Percentiles rank a stretch among this genome's conserved stretches.
phyloP scores from a whole-genome alignment of 2,113 vertebrate species.

The Oryzias curvinotus region DNA sequence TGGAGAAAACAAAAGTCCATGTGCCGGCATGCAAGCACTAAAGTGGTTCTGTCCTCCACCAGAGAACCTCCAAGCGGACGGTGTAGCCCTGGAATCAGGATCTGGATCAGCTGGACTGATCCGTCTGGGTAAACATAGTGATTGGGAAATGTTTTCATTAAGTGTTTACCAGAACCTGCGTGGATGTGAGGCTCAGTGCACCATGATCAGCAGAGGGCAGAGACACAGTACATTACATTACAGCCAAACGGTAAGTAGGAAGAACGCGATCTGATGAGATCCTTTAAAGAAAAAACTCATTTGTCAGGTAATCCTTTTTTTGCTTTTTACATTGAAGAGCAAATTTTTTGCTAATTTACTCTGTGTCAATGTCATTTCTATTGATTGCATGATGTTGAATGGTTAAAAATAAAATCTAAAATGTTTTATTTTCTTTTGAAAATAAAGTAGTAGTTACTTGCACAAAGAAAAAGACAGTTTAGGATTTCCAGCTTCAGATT shows the following conservation, averaged over 20 bases:
- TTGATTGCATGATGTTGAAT: no score
- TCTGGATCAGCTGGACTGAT: conserved; percentile 49
- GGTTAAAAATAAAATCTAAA: no score
- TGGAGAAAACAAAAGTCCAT: conserved; percentile 6
- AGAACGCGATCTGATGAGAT: neutral
- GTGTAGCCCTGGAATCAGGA: conserved; percentile 29
- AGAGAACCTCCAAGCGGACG: conserved; percentile 20
- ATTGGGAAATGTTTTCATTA: conserved; percentile 35
- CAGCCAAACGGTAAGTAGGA: no score
- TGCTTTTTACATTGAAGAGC: no score
- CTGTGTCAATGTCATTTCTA: no score
- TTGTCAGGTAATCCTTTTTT: no score
- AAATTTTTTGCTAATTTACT: no score
- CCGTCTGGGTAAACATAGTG: conserved; percentile 40
- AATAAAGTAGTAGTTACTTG: no score
- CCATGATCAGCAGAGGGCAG: neutral
- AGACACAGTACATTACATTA: neutral
- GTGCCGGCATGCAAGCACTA: conserved; percentile 7
- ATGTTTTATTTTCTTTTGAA: no score
- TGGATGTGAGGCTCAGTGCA: neutral
- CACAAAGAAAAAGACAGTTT: no score
- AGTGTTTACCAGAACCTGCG: conserved; percentile 18
- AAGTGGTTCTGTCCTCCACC: conserved; percentile 15
- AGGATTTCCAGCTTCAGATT: no score
- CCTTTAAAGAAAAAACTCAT: neutral